Percentiles rank a stretch among this genome's conserved stretches.
phyloP scores from a whole-genome alignment of 2,797 vertebrate genomes.

The Apogon talboti region DNA sequence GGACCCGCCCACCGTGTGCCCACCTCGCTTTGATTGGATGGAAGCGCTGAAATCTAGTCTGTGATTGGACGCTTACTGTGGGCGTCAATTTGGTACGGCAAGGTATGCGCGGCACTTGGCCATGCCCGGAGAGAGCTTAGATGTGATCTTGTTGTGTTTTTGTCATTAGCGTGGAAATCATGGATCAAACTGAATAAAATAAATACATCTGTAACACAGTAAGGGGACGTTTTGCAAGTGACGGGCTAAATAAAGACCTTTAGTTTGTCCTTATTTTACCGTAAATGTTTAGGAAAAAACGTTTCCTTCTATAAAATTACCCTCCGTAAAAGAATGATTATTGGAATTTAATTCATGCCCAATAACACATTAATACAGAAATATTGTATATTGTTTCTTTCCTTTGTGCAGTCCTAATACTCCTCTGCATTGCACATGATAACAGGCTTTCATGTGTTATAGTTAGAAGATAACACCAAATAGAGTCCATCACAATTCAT shows the following conservation, averaged over 20 bases:
- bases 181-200: constrained; percentile 64
- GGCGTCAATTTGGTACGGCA: constrained; percentile 56
- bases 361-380: no score
- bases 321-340: no score
- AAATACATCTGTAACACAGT: constrained; percentile 38
- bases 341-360: no score
- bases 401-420: no score
- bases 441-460: no score
- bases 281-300: no score
- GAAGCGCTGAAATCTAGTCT: background rate
- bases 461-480: no score
- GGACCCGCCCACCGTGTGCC: constrained; percentile 68
- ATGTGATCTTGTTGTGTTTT: constrained; percentile 73
- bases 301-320: no score
- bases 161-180: constrained; percentile 69
- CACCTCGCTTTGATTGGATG: constrained; percentile 66
- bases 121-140: constrained; percentile 42
- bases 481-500: background rate
- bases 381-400: no score
- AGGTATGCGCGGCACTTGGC: constrained; percentile 48
- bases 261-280: no score
- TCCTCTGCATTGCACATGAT: no score
- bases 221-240: constrained; percentile 30
- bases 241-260: constrained; percentile 30
- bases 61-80: constrained; percentile 67